A percentile compares a stretch with the other conserved stretches of the same genome.
phyloP scores from a whole-genome alignment of 2,797 vertebrate species.

The Enteromius treurensis region DNA sequence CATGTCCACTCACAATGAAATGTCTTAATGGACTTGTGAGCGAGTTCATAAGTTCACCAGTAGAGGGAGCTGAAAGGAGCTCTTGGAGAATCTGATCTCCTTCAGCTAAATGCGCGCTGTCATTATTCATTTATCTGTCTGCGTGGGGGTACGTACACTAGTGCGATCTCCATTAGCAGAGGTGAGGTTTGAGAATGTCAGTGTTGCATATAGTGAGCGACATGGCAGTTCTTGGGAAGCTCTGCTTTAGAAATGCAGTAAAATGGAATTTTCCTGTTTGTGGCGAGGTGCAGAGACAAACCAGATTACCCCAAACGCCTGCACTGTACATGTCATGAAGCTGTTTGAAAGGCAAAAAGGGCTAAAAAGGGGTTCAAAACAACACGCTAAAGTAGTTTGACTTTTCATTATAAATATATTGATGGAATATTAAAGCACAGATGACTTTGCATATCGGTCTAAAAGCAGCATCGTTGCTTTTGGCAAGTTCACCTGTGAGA shows the following conservation, averaged over 20 bases:
- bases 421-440: not conserved
- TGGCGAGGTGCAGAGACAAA: slow-evolving; percentile 19
- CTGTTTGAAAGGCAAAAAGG: not conserved
- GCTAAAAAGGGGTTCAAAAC: slow-evolving; percentile 13
- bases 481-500: not conserved
- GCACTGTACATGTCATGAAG: slow-evolving; percentile 7
- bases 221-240: not conserved
- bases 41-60: slow-evolving; percentile 47
- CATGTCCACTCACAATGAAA: not conserved
- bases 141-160: slow-evolving; percentile 26
- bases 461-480: not conserved
- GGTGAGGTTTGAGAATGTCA: slow-evolving; percentile 39
- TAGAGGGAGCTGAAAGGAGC: slow-evolving; percentile 57
- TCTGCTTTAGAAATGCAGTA: slow-evolving; percentile 8
- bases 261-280: slow-evolving; percentile 50
- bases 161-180: slow-evolving; percentile 53
- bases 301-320: not conserved
- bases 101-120: slow-evolving; percentile 19
- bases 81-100: not conserved
- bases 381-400: not conserved
- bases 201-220: slow-evolving; percentile 4
- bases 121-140: slow-evolving; percentile 53
- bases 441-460: not conserved
- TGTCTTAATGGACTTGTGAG: slow-evolving; percentile 13
- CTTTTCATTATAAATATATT: slow-evolving; percentile 27